Base-by-base conservation (phyloP, 1,140 invertebrate genomes). In the Cotesia glomerata region DNA sequence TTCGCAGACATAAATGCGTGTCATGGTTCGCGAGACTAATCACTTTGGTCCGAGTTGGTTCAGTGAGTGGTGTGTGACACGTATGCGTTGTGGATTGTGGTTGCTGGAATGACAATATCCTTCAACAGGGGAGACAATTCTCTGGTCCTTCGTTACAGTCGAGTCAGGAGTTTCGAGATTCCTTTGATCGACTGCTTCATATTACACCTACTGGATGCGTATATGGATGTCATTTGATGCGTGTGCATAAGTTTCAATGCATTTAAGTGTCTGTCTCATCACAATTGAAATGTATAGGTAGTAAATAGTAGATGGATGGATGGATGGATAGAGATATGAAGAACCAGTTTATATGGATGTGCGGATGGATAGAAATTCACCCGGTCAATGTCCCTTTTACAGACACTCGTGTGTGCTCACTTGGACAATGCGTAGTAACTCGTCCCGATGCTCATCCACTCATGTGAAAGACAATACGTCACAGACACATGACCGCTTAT, bases 141-240 rank as follows among this genome's bases (percentile, higher is more conserved):
- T 62, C 45, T 36, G 62, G 34, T 54, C 58, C 51, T 49, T 64
- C 26, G 51, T 68, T 54, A 49, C 64, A 72, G 74, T 56, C 49
- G 70, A 72, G 52, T 75, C 71, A 70, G 71, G 68, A 70, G 61
- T 70, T 73, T 69, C 68, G 61, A 54, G 34, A 63, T 61, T 52
- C 61, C 67, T 73, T 58, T 73, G 66, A 72, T 75, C 71, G 51
- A 75, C 66, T 39, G 56, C 54, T 63, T 64, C 39, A 45, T 45
- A 45, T 45, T 45, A 11, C 39, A 45, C 39, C 39, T 45, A 45
- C 7, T 45, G 11, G 7, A 7, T 45, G 39, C 39, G 11, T 45
- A 45, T 45, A 11, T 45, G 5, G 58, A 65, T 26, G 26, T 26
- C 26, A 26, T 26, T 26, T 66, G 35, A 71, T 11, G 39, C 39